Evolutionary conservation across 2,888 invertebrate species (phyloP).

Genomic region (Drosophila sordidula): DNA sequence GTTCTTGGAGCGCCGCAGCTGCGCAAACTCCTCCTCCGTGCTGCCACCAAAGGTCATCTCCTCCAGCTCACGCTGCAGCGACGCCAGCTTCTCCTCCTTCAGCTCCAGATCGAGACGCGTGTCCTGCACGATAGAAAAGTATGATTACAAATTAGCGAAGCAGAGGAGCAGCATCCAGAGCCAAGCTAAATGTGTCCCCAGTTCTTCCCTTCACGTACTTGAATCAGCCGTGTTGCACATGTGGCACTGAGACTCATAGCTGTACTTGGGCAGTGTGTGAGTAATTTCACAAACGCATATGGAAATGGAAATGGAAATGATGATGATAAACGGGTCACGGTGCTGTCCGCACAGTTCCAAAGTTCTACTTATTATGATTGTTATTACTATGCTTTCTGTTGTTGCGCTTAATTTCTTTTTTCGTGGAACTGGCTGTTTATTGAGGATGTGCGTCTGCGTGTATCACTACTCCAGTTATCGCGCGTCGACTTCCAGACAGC

Average conservation of each 20-base stretch:
- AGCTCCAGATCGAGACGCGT: conserved; percentile 94
- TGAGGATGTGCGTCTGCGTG: conserved; percentile 18
- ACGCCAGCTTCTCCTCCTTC: conserved; percentile 93
- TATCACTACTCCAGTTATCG: conserved; percentile 71
- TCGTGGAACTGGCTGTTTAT: conserved; percentile 35
- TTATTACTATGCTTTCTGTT: conserved; percentile 35
- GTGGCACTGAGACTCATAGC: conserved; percentile 72
- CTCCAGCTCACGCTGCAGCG: conserved; percentile 93
- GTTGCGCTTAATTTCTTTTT: conserved; percentile 44
- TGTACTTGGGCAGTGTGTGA: conserved; percentile 48
- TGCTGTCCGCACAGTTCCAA: too few species aligned
- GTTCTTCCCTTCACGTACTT: conserved; percentile 49
- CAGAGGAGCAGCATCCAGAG: background rate
- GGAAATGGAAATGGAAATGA: conserved; percentile 25
- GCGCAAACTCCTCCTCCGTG: conserved; percentile 94
- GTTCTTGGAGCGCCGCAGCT: conserved; percentile 92
- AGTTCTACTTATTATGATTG: conserved; percentile 41
- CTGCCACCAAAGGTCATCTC: conserved; percentile 92
- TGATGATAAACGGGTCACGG: conserved; percentile 24
- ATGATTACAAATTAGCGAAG: background rate
- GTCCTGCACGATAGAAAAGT: conserved; percentile 87
- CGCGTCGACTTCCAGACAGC: conserved; percentile 54
- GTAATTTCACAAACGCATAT: conserved; percentile 28
- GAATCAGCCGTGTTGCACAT: conserved; percentile 66
- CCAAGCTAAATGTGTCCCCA: background rate